Percentiles rank a stretch among this genome's conserved stretches.
Evolutionary conservation across 2,797 vertebrate species (phyloP).

Genomic region (Myotis myotis): DNA sequence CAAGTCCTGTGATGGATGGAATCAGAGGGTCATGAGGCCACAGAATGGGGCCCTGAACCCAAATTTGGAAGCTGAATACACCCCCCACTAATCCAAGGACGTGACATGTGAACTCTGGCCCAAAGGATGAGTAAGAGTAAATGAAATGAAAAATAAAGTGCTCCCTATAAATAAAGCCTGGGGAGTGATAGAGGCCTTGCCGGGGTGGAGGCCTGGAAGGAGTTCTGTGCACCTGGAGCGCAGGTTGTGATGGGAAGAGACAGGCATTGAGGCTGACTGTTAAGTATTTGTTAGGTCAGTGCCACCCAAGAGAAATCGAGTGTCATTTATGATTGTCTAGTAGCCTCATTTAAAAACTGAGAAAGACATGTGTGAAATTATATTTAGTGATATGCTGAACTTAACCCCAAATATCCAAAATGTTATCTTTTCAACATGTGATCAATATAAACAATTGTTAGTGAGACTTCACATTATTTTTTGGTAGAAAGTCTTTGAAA

Average conservation of each 20-base stretch:
- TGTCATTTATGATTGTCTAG: background rate
- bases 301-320: background rate
- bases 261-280: background rate
- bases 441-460: background rate
- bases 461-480: background rate
- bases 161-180: background rate
- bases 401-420: background rate
- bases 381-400: background rate
- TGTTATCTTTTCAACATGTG: background rate
- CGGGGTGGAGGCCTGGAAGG: background rate
- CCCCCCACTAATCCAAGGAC: background rate
- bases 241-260: background rate
- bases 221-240: background rate
- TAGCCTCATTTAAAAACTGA: background rate
- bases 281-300: background rate
- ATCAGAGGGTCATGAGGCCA: background rate
- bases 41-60: background rate
- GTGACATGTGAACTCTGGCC: background rate
- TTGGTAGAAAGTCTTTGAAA: background rate
- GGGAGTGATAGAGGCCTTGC: background rate
- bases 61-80: background rate
- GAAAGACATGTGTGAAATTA: background rate
- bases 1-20: background rate
- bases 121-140: background rate
- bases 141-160: background rate